Base-by-base conservation (phyloP, 2,888 invertebrate species). In the Drosophila putrida region DNA sequence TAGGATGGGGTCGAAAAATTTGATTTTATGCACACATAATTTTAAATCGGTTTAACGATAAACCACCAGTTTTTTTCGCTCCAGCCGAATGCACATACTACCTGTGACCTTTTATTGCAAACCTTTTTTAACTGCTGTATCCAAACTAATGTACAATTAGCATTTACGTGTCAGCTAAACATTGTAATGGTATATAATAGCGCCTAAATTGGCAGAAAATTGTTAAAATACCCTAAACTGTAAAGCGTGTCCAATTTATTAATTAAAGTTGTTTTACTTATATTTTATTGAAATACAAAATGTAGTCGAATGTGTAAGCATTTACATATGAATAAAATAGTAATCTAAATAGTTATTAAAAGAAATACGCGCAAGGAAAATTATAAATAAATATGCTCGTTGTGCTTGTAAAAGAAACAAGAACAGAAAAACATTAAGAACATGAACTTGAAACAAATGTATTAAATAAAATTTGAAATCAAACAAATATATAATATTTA, bases 171-270 rank as follows among this genome's bases (percentile, higher is more conserved):
- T 4, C 71, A 62, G 53, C 20, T 36, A 66, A 55, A 6, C 43
- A 20, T 28, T 65, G 43, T 47, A 59, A 66, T 54, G 64, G 44
- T 10, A 43, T 47, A 66, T 67, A 71, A 81, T 47, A 49, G 84
- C 70, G 64, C 46, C 71, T 82, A 85, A 82, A 67, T 71, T 79
- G 62, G 71, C 71, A 75, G 79, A 75, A 88, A 88, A 82, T 75
- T 69, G 68, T 39, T 50, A 13, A 75, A 75, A 68, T 61, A 33
- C n/a, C 10, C 11, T 4, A 61, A 61, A 58, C 44, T 46, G 61
- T 51, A 47, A 8, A 62, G 43, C 47, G 53, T 62, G 36, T 51
- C 57, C 33, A 25, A n/a, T 47, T 43, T 51, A 44, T 39, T 33
- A 31, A 20, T 46, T 47, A 33, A 41, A 33, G 15, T 53, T 58